Base-by-base conservation (phyloP, 2,113 vertebrate species). In the Columba janthina region DNA sequence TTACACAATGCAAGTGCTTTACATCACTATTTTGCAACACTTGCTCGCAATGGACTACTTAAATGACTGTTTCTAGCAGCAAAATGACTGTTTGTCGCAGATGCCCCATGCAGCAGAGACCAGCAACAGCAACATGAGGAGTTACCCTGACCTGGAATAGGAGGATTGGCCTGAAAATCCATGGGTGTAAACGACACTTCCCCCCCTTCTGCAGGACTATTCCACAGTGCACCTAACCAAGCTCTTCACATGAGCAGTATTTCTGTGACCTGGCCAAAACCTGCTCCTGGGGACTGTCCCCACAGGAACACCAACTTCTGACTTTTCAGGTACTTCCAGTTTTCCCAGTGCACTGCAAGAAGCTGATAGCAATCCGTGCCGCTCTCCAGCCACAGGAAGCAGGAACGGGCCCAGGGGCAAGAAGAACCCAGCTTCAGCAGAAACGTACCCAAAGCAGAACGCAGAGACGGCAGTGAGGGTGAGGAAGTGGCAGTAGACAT, bases 401-500 rank as follows among this genome's bases (percentile, higher is more conserved):
- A 34, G 69, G 85, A 40, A 26, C 0, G 4, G 57, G 34, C 57
- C 10, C 28, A 15, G 15, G 50, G 4, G 51, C 58, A n/a, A 17
- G 42, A 65, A 0, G 0, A 90, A 58, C 86, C 19, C 78, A 67
- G 2, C 8, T 88, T 64, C 51, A 56, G 12, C 3, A 2, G 56
- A 87, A 89, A 81, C 0, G 1, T 6, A 12, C 67, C 60, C 76
- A 29, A 70, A 62, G 51, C 69, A 57, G 53, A 75, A 58, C 50
- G 51, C 0, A 0, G 54, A 48, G 75, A 3, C 1, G 3, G 61
- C 0, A 0, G 42, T 3, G 3, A 36, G 57, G 1, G 0, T 0
- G 0, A 89, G 90, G 90, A 91, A 91, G 85, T 32, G 53, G 58
- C 66, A 85, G 70, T 81, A 75, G 48, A 34, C 31, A 56, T 24